Evolutionary conservation across 2,888 invertebrate genomes (phyloP).

Genomic region (Colletes collaris): DNA sequence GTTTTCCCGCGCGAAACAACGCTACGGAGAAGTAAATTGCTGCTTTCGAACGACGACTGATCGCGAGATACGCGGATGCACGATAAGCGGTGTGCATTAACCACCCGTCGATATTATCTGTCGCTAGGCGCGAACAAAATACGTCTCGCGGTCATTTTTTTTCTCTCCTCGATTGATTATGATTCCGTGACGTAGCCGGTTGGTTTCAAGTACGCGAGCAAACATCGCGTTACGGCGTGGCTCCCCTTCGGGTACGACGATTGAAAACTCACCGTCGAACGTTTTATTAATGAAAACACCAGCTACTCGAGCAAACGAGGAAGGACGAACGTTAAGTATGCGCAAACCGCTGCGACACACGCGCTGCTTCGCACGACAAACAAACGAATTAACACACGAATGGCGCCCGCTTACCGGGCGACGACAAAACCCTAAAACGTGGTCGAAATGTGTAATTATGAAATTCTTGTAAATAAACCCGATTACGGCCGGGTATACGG

Average conservation of each 20-base stretch:
- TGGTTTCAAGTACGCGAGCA: background rate
- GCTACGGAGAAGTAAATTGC: conserved; percentile 11
- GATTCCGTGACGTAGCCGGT: background rate
- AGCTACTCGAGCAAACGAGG: conserved; percentile 15
- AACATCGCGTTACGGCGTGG: too few relatives aligned
- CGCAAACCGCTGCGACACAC: background rate
- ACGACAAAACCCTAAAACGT: too few relatives aligned
- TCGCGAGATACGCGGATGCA: too few relatives aligned
- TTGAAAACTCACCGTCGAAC: too few relatives aligned
- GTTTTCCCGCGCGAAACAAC: background rate
- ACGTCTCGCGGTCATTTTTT: background rate
- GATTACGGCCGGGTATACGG: too few relatives aligned
- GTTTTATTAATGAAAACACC: conserved; percentile 38
- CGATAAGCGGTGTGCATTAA: too few relatives aligned
- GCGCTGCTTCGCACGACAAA: conserved; percentile 40
- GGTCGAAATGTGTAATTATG: too few relatives aligned
- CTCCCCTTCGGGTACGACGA: too few relatives aligned
- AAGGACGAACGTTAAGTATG: conserved; percentile 21
- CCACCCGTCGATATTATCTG: background rate
- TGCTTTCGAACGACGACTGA: background rate
- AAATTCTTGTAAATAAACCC: too few relatives aligned
- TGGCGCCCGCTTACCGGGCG: background rate
- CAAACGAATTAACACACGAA: conserved; percentile 20
- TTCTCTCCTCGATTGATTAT: background rate
- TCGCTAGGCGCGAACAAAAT: background rate